Evolutionary conservation across 1,140 invertebrate species (phyloP).

Genomic region (Diplogasteroides magnus): DNA sequence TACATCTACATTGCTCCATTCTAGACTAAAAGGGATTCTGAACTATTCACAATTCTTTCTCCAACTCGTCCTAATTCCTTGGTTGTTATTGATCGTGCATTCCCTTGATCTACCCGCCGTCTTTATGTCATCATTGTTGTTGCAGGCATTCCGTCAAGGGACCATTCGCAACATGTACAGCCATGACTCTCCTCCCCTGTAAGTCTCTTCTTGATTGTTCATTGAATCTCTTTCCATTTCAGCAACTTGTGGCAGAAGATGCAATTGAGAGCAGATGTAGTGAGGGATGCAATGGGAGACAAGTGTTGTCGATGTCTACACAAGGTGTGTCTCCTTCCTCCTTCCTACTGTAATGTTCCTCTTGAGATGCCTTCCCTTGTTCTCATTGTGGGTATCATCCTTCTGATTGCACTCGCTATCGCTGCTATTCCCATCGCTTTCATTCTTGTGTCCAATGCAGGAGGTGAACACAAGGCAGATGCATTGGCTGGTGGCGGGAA

Average conservation of each 20-base stretch:
- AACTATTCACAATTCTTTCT: too few relatives aligned
- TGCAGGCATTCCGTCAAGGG: background rate
- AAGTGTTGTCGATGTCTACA: background rate
- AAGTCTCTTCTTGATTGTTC: background rate
- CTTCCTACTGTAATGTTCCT: background rate
- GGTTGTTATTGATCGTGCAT: too few relatives aligned
- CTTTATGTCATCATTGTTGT: background rate
- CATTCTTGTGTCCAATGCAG: slow-evolving; percentile 5
- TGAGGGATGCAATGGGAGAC: background rate
- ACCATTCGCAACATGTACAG: background rate
- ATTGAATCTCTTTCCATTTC: background rate
- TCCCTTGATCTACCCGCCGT: background rate
- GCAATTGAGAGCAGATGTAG: background rate
- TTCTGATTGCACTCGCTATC: background rate
- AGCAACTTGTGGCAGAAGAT: background rate
- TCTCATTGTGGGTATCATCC: slow-evolving; percentile 7
- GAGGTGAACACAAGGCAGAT: slow-evolving; percentile 4
- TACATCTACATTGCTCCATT: background rate
- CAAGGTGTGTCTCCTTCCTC: background rate
- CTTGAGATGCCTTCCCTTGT: slow-evolving; percentile 9
- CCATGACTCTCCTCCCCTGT: background rate
- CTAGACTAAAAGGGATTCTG: too few relatives aligned
- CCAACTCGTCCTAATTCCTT: too few relatives aligned
- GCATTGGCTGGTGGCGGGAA: background rate
- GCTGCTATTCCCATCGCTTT: slow-evolving; percentile 6